These are phyloP conservation scores for Drosophila arizonae DNA, from an alignment of 1,140 invertebrate species.

Conservation along the genomic window DNA sequence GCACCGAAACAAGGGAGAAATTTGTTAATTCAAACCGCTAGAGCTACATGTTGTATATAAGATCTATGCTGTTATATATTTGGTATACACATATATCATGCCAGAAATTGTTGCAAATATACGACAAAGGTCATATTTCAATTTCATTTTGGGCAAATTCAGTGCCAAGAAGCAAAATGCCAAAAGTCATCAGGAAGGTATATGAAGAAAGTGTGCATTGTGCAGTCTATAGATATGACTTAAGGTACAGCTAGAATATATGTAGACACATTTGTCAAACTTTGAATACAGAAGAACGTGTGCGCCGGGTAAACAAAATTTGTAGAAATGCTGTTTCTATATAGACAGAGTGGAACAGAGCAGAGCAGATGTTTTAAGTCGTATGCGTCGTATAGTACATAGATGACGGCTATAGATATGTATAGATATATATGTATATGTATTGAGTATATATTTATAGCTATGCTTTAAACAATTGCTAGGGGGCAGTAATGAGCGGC, in stretches of 20 bases:
- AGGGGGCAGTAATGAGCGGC: slow-evolving; percentile 18
- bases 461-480: slow-evolving; percentile 31
- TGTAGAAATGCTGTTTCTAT: slow-evolving; percentile 5
- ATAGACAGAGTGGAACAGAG: slow-evolving; percentile 4
- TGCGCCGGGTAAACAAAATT: slow-evolving; percentile 13
- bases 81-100: slow-evolving; percentile 15
- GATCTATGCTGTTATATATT: not conserved
- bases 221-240: not conserved
- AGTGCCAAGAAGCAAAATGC: slow-evolving; percentile 47
- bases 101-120: slow-evolving; percentile 6
- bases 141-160: slow-evolving; percentile 10
- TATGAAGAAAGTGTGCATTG: not conserved
- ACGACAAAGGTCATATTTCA: slow-evolving; percentile 3
- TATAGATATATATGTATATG: not conserved
- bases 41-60: not conserved
- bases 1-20: not conserved
- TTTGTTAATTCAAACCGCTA: not conserved
- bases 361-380: slow-evolving; percentile 39
- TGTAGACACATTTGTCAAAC: slow-evolving; percentile 18
- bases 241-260: slow-evolving; percentile 5
- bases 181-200: slow-evolving; percentile 35
- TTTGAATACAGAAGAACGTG: slow-evolving; percentile 18
- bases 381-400: not conserved
- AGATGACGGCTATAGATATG: slow-evolving; percentile 14
- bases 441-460: slow-evolving; percentile 28